These are phyloP conservation scores for Ormia ochracea DNA, from an alignment of 2,888 invertebrate genomes.

Conservation along the genomic window DNA sequence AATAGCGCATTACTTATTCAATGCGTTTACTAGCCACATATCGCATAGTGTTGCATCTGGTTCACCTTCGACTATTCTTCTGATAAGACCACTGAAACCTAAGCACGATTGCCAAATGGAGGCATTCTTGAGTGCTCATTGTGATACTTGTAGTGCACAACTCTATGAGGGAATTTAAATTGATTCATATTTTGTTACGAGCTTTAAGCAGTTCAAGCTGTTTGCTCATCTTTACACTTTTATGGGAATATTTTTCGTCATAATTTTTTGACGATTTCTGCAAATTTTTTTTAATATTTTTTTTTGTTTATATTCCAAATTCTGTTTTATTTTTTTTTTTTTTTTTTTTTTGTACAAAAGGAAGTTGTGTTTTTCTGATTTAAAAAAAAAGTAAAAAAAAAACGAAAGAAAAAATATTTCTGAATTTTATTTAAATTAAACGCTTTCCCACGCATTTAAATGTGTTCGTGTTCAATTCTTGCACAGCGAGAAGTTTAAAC, in stretches of 20 bases:
- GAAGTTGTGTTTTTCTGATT: slow-evolving; percentile 46
- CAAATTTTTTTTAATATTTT: background rate
- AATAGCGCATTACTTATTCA: too few species aligned
- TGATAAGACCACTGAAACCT: too few species aligned
- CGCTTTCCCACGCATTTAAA: slow-evolving; percentile 59
- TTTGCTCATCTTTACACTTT: background rate
- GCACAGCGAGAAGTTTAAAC: background rate
- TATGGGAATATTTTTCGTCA: background rate
- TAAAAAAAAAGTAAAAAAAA: slow-evolving; percentile 10
- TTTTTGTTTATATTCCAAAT: background rate
- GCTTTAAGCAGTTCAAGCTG: background rate
- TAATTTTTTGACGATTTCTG: slow-evolving; percentile 31
- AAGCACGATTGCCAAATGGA: too few species aligned
- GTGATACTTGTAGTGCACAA: background rate
- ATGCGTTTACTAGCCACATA: too few species aligned
- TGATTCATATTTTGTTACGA: slow-evolving; percentile 18
- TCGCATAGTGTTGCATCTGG: too few species aligned
- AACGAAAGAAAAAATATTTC: background rate
- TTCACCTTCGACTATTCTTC: too few species aligned
- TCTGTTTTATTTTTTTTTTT: background rate
- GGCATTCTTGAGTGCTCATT: too few species aligned
- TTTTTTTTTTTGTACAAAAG: slow-evolving; percentile 29
- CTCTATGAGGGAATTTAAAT: slow-evolving; percentile 1
- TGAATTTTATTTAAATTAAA: slow-evolving; percentile 54
- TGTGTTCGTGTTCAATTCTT: background rate